Base-by-base conservation (phyloP, 2,797 vertebrate genomes). In the Catostomus latipinnis region DNA sequence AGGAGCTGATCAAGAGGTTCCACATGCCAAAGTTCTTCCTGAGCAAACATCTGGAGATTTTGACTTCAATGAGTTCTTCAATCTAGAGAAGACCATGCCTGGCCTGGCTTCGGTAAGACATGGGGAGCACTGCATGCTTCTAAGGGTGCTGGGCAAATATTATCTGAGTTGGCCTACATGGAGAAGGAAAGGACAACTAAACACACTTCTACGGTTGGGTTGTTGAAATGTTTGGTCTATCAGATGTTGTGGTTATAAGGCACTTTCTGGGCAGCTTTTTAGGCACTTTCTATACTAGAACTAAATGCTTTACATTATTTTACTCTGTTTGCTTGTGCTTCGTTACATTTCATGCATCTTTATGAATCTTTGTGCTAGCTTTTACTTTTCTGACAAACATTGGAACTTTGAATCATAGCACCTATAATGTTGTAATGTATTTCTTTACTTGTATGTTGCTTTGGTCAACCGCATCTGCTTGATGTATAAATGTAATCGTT, bases 1-100 rank as follows among this genome's bases (percentile, higher is more conserved):
- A 2, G 90, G 95, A 83, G 93, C 96, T 16, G 96, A 98, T 90
- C 98, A 99, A 87, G 97, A 98, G 85, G 97, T 98, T 86, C 97
- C 96, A 50, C 96, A 93, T 85, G 93, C 96, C 5, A 92, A 94
- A 0, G 89, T 96, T 68, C 89, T 97, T 52, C 95, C 96, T 1
- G 97, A 98, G 82, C 94, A 96, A 62, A 91, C 95, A 7, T 89
- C 94, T 6, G 96, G 97, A 86, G 97, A 98, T 69, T 99, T 99
- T 92, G 98, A 99, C 91, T 98, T 98, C 92, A 99, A 99, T 84
- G 98, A 99, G 81, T 98, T 98, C 90, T 99, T 98, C 92, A 99
- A 98, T 90, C 92, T 99, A 89, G 98, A 99, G 89, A 98, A 98
- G 90, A 97, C 95, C 4, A 96, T 99, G 92, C 98, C 98, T 69